phyloP scores from a whole-genome alignment of 2,797 vertebrate genomes.

The Microhierax caerulescens region DNA sequence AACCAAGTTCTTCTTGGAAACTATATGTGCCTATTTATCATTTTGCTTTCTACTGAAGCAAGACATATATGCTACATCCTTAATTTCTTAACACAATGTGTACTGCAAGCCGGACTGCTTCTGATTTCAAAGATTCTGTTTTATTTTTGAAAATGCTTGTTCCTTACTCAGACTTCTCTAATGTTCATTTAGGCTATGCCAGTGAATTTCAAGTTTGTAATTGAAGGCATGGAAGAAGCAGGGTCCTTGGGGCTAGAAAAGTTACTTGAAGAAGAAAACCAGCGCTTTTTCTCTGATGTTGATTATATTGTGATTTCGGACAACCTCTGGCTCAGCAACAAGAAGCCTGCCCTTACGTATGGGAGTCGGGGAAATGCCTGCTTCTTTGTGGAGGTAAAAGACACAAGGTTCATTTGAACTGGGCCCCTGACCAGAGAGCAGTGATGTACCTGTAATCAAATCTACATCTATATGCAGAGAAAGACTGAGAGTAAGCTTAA shows the following conservation, averaged over 20 bases:
- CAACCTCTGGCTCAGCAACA: conserved; percentile 85
- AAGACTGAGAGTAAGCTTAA: neutral
- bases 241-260: conserved; percentile 86
- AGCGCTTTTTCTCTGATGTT: conserved; percentile 85
- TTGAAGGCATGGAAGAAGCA: conserved; percentile 94
- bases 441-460: neutral
- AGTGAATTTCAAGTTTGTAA: conserved; percentile 89
- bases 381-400: conserved; percentile 86
- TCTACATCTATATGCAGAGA: neutral
- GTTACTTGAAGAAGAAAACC: conserved; percentile 79
- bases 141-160: neutral
- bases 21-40: neutral
- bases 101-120: neutral
- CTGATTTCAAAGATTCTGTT: neutral
- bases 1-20: neutral
- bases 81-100: neutral
- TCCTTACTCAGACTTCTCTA: neutral
- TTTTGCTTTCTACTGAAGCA: neutral
- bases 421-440: neutral
- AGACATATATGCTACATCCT: neutral
- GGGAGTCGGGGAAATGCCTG: conserved; percentile 89
- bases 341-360: conserved; percentile 84
- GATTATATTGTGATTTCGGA: conserved; percentile 90
- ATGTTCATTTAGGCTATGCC: conserved; percentile 72
- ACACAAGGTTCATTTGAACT: neutral